Conservation (phyloP, 1,140 invertebrate species). For the Drosophila paulistorum region DNA sequence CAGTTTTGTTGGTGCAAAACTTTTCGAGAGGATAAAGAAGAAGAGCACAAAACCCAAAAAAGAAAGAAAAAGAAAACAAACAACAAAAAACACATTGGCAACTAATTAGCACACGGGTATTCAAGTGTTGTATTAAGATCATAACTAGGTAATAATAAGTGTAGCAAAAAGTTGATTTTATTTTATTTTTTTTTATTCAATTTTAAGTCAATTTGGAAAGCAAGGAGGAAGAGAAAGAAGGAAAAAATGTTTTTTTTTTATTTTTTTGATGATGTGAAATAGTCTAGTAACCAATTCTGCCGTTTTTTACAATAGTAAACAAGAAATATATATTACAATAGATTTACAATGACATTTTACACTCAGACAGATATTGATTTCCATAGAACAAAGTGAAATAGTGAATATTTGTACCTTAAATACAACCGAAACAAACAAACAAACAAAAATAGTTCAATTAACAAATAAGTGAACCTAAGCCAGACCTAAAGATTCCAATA, state of each 20-base stretch:
- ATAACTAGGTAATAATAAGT: conserved; percentile 29
- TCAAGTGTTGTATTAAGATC: conserved; percentile 11
- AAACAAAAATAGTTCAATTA: conserved; percentile 4
- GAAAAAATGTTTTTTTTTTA: too few species aligned
- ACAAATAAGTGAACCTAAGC: conserved; percentile 2
- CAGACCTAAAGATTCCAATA: background rate
- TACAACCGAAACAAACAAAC: background rate
- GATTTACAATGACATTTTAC: conserved; percentile 30
- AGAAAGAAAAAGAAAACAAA: too few species aligned
- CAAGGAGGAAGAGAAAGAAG: too few species aligned
- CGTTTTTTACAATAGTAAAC: conserved; percentile 50
- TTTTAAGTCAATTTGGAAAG: background rate
- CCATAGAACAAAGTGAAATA: conserved; percentile 44
- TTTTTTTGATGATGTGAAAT: background rate
- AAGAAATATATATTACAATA: conserved; percentile 38
- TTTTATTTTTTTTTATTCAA: conserved; percentile 8
- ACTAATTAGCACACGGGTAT: conserved; percentile 6
- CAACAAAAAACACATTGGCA: conserved; percentile 3
- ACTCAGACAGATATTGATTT: conserved; percentile 45
- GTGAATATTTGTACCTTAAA: conserved; percentile 14
- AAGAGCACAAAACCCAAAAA: too few species aligned
- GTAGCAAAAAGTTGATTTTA: conserved; percentile 52
- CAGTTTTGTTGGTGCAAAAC: background rate
- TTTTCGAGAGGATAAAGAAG: background rate
- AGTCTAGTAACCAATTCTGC: conserved; percentile 40